Conservation (phyloP, 2,888 invertebrate species). For the Lepetodrilus schrolli region DNA sequence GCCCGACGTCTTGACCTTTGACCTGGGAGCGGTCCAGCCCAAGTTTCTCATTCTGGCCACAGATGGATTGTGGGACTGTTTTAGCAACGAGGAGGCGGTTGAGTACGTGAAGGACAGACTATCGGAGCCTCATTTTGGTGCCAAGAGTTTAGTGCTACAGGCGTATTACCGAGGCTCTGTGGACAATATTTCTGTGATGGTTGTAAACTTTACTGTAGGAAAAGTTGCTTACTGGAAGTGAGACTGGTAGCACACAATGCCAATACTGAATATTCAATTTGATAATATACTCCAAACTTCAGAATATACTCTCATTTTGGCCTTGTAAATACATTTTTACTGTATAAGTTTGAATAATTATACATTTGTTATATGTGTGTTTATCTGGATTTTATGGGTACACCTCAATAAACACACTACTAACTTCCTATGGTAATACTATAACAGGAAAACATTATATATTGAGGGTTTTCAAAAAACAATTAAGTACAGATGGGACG, state of each 20-base stretch:
- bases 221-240: not conserved
- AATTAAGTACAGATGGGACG: too few species aligned
- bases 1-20: constrained; percentile 94
- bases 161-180: constrained; percentile 93
- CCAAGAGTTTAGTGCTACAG: constrained; percentile 91
- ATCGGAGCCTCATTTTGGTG: constrained; percentile 90
- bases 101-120: constrained; percentile 89
- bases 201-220: constrained; percentile 83
- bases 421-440: too few species aligned
- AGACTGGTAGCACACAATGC: not conserved
- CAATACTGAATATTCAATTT: not conserved
- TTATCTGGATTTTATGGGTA: too few species aligned
- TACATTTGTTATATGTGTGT: too few species aligned
- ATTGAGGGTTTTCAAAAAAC: too few species aligned
- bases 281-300: too few species aligned
- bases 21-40: constrained; percentile 88
- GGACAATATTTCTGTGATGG: constrained; percentile 95
- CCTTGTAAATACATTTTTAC: too few species aligned
- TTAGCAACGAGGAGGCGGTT: constrained; percentile 94
- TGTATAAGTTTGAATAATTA: too few species aligned
- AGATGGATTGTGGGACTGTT: constrained; percentile 97
- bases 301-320: too few species aligned
- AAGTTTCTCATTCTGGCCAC: constrained; percentile 93
- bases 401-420: too few species aligned
- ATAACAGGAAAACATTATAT: too few species aligned